Base-by-base conservation (phyloP, 30 jellyfish, hydroid and myxozoan species). In the Aurelia aurita region DNA sequence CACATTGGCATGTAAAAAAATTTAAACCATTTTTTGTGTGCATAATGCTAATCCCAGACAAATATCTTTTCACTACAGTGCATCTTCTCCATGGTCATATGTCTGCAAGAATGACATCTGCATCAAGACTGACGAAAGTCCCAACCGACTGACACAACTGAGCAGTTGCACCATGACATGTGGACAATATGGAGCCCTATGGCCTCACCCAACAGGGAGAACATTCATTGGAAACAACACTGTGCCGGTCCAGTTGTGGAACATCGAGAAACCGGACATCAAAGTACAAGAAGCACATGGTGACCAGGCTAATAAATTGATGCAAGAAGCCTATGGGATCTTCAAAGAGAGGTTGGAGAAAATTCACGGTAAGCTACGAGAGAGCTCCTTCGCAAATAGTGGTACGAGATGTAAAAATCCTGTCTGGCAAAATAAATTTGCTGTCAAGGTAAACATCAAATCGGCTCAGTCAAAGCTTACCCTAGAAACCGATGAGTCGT, bases 131-230 rank as follows among this genome's bases (percentile, higher is more conserved):
- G 76, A 82, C 22, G 77, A 80, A 32, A 44, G 74, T 25, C 91
- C 91, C 22, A 57, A 54, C 60, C 91, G 91, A 23, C 19, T 26
- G 27, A 70, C 87, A 28, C 93, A 85, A 62, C 96, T 91, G 47
- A 79, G 82, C 74, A 81, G 93, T 12, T 91, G 97, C 61, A 69
- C 65, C 44, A 20, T 91, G 46, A 91, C 96, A 63, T 91, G 97
- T 44, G 97, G 97, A 27, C 39, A 58, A 27, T 76, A 55, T 58
- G 91, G 96, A 8, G 78, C 83, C 64, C 53, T 91, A 26, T 91
- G 91, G 91, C 97, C 97, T 39, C 91, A 91, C 34, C 97, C 97
- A 27, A 62, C 90, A 6, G 96, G 97, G 26, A 60, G 60, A 27
- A 62, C 86, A 46, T 61, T 60, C 61, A 71, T 91, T 23, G 95